These are phyloP conservation scores for Antechinus stuartii DNA, from an alignment of 2,113 vertebrate species.

Conservation along the genomic window DNA sequence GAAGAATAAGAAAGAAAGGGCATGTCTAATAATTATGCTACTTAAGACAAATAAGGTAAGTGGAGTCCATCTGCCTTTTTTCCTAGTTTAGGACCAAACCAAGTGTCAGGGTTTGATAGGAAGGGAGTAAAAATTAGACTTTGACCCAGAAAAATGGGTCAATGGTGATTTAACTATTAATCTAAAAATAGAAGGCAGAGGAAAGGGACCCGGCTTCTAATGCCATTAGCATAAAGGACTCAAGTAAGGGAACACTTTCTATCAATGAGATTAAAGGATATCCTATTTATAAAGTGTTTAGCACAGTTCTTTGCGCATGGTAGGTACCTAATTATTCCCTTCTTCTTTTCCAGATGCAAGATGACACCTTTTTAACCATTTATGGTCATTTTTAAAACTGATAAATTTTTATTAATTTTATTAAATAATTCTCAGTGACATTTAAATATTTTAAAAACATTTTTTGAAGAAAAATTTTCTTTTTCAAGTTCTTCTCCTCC, in stretches of 20 bases:
- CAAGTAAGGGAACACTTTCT: background rate
- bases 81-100: background rate
- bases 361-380: background rate
- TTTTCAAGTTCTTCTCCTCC: background rate
- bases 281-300: constrained; percentile 12
- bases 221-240: no score
- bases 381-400: background rate
- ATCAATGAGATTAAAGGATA: background rate
- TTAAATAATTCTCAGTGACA: background rate
- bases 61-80: background rate
- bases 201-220: background rate
- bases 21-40: no score
- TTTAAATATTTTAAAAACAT: no score
- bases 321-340: background rate
- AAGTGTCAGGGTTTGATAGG: background rate
- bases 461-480: background rate
- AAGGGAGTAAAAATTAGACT: background rate
- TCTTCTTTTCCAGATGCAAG: background rate
- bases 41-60: background rate
- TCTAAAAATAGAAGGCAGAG: background rate
- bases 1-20: no score
- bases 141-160: background rate
- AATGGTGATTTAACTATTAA: background rate
- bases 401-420: background rate
- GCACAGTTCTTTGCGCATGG: background rate